Conservation (phyloP, 2,113 vertebrate species). For the Haplochromis vanheusdeni region DNA sequence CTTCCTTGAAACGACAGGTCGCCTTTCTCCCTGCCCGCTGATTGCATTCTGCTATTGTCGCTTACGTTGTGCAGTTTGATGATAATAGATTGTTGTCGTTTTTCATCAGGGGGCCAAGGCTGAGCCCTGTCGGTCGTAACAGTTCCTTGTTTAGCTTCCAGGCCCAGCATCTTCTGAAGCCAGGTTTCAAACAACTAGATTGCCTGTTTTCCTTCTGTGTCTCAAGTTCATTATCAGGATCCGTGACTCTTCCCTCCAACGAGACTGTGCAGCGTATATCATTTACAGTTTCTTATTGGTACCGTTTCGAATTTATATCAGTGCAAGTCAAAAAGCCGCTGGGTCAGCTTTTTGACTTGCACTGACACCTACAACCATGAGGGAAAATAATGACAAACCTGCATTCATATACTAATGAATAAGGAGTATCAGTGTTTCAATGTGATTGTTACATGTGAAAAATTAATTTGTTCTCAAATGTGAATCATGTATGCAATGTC, state of each 20-base stretch:
- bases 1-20: not conserved
- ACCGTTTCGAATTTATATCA: not conserved
- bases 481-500: not conserved
- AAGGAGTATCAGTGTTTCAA: not conserved
- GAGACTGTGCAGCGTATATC: not conserved
- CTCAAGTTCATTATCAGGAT: not conserved
- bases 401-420: not conserved
- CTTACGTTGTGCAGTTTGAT: not conserved
- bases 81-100: not conserved
- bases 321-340: not conserved
- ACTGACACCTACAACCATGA: not conserved
- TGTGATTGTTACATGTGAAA: not conserved
- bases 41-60: not conserved
- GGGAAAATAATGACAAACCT: not conserved
- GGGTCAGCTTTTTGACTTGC: not conserved
- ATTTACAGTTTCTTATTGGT: not conserved
- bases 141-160: not conserved
- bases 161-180: not conserved
- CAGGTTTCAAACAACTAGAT: not conserved
- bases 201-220: not conserved
- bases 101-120: not conserved
- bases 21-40: not conserved
- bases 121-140: not conserved
- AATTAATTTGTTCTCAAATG: not conserved
- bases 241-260: not conserved